These are phyloP conservation scores for Nomada hirtipes DNA, from an alignment of 2,888 invertebrate genomes.

Conservation along the genomic window DNA sequence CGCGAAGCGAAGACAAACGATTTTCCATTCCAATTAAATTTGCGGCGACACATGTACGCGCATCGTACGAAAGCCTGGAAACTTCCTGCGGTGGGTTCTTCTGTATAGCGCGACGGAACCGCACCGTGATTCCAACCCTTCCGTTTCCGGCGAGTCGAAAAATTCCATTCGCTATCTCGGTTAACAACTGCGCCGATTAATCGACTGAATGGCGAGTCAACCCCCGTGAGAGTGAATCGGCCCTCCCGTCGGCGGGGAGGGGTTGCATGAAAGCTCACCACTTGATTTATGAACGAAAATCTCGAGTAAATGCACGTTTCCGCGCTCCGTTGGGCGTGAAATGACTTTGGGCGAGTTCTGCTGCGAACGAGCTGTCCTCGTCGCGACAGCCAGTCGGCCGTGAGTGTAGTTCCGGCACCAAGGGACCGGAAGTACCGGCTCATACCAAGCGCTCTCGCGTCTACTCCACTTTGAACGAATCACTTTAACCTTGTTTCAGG, in stretches of 20 bases:
- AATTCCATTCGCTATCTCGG: constrained; percentile 36
- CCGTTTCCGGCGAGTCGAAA: constrained; percentile 52
- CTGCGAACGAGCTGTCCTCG: constrained; percentile 52
- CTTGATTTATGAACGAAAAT: constrained; percentile 77
- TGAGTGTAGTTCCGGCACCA: constrained; percentile 67
- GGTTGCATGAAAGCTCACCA: constrained; percentile 40
- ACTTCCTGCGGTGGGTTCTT: background rate
- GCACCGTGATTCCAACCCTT: constrained; percentile 34
- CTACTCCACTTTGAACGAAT: constrained; percentile 15
- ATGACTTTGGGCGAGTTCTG: constrained; percentile 75
- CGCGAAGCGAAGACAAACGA: too few relatives aligned
- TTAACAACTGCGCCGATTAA: constrained; percentile 51
- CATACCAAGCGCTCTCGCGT: constrained; percentile 35
- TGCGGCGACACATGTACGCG: background rate
- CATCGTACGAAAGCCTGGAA: background rate
- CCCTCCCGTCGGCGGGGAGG: background rate
- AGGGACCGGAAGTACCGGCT: constrained; percentile 65
- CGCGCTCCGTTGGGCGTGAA: constrained; percentile 78
- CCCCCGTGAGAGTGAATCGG: constrained; percentile 40
- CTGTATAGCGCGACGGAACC: background rate
- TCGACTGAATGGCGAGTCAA: constrained; percentile 44
- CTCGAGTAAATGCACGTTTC: constrained; percentile 74
- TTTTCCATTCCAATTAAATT: background rate
- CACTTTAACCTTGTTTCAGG: constrained; percentile 1
- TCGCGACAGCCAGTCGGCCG: constrained; percentile 61